Evolutionary conservation across 35 echinoderm and acorn worm species (phyloP), one percentile per base, ranked within the genome.

Genomic region (Stichopus chloronotus): DNA sequence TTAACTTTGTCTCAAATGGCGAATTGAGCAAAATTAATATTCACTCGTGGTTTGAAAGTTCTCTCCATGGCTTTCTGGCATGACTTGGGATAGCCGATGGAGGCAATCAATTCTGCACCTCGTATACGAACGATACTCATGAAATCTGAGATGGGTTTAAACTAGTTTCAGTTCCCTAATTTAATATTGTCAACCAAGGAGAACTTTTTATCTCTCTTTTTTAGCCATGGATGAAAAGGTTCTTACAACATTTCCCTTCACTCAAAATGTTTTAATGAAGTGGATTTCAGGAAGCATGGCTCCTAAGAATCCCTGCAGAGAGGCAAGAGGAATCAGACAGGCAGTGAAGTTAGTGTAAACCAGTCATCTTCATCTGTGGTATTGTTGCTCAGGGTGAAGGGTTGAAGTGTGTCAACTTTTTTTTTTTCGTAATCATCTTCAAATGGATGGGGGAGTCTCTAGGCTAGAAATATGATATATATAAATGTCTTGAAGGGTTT

Each of bases 141-240:
- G 82, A 85, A 85, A 85, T 85, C 17, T 85, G 82, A 85, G 54
- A 85, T n/a, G 82, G 82, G 82, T 85, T 85, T 85, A 85, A 59
- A 85, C 82, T 58, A 85, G 82, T 85, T 85, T 85, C 82, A 83
- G 17, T 20, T 58, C 82, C 6, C 55, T 85, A 58, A 85, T 85
- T 85, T 85, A 85, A 85, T 85, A 58, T 58, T 9, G 82, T 58
- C 57, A 85, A 56, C 57, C 82, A 58, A 85, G 55, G 82, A 58
- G 57, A 85, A 85, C 82, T 85, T n/a, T 85, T 58, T 81, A 43
- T 43, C 30, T 43, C 30, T 43, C 30, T 43, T 43, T 43, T 43
- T 14, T 81, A 74, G 3, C 19, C 9, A 60, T 85, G 82, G 82
- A 56, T 85, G 58, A 74, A 83, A 85, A 85, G 30, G 82, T 56